phyloP scores from a whole-genome alignment of 1,140 invertebrate genomes.

The Rhopalosiphum maidis region DNA sequence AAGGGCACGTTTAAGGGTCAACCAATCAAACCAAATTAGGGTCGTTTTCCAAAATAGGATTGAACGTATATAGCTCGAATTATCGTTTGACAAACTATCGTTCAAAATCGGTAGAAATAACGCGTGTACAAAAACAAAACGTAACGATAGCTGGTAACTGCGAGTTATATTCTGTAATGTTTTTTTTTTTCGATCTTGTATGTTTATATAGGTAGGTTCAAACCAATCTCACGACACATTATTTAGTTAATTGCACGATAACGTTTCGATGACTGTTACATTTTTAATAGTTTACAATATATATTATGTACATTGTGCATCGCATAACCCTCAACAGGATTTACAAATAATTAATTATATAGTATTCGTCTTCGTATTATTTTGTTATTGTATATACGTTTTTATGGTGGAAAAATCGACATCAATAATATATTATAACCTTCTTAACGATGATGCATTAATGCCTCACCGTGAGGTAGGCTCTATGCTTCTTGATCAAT shows the following conservation, averaged over 20 bases:
- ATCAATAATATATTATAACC: not conserved
- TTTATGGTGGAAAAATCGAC: not conserved
- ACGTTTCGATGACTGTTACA: not conserved
- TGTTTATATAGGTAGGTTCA: not conserved
- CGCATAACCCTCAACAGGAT: not conserved
- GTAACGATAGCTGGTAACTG: not conserved
- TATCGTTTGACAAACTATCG: not conserved
- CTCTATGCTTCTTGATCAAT: not conserved
- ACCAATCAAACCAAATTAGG: conserved; percentile 22
- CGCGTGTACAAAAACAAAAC: too few relatives aligned
- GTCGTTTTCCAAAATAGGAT: conserved; percentile 9
- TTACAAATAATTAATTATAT: not conserved
- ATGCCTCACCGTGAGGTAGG: not conserved
- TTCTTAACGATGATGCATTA: not conserved
- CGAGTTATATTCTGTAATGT: not conserved
- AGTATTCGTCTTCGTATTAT: not conserved
- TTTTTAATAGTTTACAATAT: not conserved
- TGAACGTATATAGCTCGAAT: not conserved
- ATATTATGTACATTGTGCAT: not conserved
- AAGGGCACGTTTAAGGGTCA: conserved; percentile 9
- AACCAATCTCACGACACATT: not conserved
- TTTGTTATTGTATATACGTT: not conserved
- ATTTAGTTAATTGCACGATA: not conserved
- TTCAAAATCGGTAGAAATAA: not conserved
- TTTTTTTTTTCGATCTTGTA: not conserved